phyloP scores from a whole-genome alignment of 2,888 invertebrate species.

The Pseudoips prasinana region DNA sequence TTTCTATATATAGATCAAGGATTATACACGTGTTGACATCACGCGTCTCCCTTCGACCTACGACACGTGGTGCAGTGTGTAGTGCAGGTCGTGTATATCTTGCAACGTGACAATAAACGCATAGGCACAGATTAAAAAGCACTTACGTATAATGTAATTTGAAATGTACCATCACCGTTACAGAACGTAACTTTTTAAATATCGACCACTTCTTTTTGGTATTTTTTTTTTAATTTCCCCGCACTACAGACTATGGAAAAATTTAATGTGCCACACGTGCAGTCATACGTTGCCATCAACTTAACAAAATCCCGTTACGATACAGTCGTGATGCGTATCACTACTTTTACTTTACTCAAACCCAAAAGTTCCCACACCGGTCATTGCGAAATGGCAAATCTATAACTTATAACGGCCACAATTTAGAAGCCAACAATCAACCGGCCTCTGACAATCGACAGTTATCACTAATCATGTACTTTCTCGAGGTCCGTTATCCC shows the following conservation, averaged over 20 bases:
- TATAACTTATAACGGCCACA: slow-evolving; percentile 48
- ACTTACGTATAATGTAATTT: no score
- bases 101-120: slow-evolving; percentile 7
- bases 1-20: slow-evolving; percentile 15
- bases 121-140: no score
- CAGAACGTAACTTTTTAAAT: no score
- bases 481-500: slow-evolving; percentile 72
- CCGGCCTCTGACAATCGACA: slow-evolving; percentile 59
- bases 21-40: slow-evolving; percentile 7
- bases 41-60: slow-evolving; percentile 11
- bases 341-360: slow-evolving; percentile 1
- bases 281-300: slow-evolving; percentile 1
- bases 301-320: slow-evolving; percentile 7
- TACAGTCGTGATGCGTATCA: background rate
- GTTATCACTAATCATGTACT: slow-evolving; percentile 76
- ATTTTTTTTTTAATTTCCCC: no score
- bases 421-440: slow-evolving; percentile 31
- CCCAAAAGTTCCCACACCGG: slow-evolving; percentile 17
- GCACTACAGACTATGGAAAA: no score
- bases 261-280: no score
- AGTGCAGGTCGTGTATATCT: slow-evolving; percentile 11
- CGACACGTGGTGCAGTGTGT: slow-evolving; percentile 4
- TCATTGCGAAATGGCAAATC: slow-evolving; percentile 5
- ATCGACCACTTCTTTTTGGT: no score
- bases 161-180: no score